Base-by-base conservation (phyloP, 2,888 invertebrate genomes). In the Chymomyza amoena region DNA sequence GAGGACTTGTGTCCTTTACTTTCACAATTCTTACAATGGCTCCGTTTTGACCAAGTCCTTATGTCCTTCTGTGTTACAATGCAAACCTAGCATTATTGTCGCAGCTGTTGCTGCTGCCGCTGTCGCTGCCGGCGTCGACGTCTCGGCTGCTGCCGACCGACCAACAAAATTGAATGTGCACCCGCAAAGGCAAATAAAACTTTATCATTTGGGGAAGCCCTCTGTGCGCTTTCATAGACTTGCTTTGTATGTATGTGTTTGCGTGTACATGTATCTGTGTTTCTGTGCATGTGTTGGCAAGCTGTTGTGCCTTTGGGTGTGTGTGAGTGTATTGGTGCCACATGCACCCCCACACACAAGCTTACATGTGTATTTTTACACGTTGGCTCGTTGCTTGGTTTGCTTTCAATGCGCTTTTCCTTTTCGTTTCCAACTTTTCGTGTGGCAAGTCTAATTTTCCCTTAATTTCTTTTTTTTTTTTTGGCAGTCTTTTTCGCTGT, bases 121-220 rank as follows among this genome's bases (percentile, higher is more conserved):
- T 45, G 6, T 18, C 60, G 10, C 6, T 28, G 25, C 15, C 39
- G 61, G 65, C 71, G 70, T 60, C 54, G 54, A 36, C 32, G 52
- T 51, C 32, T 50, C 54, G n/a, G 66, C 62, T 50, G 75, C 62
- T 70, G 69, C 57, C 77, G 79, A 64, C 57, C 77, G 79, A 64
- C 75, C 69, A 73, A 75, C 69, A 69, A 68, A 73, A 77, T 68
- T 74, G 68, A 79, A 74, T 78, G 78, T 77, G 82, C 77, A 69
- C 83, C 81, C 83, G 73, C 84, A 80, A 81, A 81, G 71, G 81
- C 87, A 86, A 80, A 85, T 85, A 85, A 86, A 85, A 86, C 72
- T 86, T 86, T 84, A 84, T 86, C 86, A 85, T 85, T 87, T 87
- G 87, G 87, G 86, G 87, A 87, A 87, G 86, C 87, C 87, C 87